A percentile compares a stretch with the other conserved stretches of the same genome.
Evolutionary conservation across 2,888 invertebrate species (phyloP).

Genomic region (Amorpha juglandis): DNA sequence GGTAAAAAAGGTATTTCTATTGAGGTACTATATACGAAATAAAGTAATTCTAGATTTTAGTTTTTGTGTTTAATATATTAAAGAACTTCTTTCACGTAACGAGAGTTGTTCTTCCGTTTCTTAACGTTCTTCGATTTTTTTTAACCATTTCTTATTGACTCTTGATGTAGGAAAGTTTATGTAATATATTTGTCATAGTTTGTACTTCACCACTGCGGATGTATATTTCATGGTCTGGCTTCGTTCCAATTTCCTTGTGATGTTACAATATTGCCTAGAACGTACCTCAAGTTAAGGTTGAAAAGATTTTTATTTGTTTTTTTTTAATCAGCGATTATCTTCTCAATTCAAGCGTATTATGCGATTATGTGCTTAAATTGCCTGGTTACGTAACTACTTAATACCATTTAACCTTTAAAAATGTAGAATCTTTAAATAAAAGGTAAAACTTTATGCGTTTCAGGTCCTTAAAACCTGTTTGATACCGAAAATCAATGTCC

Average conservation of each 20-base stretch:
- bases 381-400: neutral
- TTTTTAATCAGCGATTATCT: neutral
- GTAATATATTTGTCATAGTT: neutral
- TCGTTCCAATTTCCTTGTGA: neutral
- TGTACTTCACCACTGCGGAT: neutral
- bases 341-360: neutral
- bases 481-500: neutral
- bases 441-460: neutral
- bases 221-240: slow-evolving; percentile 18
- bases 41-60: neutral
- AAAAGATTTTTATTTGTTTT: neutral
- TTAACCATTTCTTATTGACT: neutral
- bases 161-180: neutral
- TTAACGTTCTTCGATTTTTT: neutral
- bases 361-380: neutral
- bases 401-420: neutral
- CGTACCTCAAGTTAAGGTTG: neutral
- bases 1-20: neutral
- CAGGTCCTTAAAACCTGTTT: neutral
- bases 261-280: neutral
- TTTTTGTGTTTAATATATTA: neutral
- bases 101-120: neutral
- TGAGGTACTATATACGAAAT: neutral
- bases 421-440: neutral
- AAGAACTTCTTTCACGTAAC: neutral